A percentile compares a stretch with the other conserved stretches of the same genome.
Conservation (phyloP, 2,888 invertebrate species). For the Drosophila neoperkinsi region DNA sequence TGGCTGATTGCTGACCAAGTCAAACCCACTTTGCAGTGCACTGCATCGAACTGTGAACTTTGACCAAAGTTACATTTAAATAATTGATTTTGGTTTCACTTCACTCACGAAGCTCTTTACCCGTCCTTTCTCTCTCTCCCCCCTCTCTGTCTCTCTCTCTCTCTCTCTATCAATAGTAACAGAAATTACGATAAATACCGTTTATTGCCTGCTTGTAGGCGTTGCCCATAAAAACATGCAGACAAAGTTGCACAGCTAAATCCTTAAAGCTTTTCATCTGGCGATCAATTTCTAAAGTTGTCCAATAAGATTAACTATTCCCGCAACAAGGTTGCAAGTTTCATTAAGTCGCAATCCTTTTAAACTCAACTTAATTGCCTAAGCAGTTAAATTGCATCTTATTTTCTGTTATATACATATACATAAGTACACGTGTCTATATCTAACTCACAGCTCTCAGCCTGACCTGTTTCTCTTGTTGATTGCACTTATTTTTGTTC, state of each 20-base stretch:
- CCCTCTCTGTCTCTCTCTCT: not conserved
- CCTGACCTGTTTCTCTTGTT: not conserved
- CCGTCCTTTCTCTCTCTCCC: not conserved
- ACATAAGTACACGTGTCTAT: not conserved
- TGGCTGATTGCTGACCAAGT: constrained; percentile 32
- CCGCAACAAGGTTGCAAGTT: not conserved
- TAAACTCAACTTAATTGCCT: not conserved
- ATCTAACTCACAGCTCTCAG: not conserved
- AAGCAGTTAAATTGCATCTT: not conserved
- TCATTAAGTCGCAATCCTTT: not conserved
- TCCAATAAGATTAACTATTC: not conserved
- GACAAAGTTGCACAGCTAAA: not conserved
- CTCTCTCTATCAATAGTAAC: not conserved
- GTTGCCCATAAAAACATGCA: constrained; percentile 27
- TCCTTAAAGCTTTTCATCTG: not conserved
- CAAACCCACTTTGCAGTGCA: constrained; percentile 20
- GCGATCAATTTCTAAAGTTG: not conserved
- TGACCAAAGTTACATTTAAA: constrained; percentile 61
- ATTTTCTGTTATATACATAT: not conserved
- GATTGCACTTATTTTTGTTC: not conserved
- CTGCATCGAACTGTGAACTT: constrained; percentile 61
- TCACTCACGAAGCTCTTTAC: not conserved
- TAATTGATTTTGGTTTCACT: constrained; percentile 68
- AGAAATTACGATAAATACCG: constrained; percentile 35
- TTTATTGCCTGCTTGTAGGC: constrained; percentile 52